Evolutionary conservation across 2,797 vertebrate species (phyloP).

Genomic region (Malurus splendens): DNA sequence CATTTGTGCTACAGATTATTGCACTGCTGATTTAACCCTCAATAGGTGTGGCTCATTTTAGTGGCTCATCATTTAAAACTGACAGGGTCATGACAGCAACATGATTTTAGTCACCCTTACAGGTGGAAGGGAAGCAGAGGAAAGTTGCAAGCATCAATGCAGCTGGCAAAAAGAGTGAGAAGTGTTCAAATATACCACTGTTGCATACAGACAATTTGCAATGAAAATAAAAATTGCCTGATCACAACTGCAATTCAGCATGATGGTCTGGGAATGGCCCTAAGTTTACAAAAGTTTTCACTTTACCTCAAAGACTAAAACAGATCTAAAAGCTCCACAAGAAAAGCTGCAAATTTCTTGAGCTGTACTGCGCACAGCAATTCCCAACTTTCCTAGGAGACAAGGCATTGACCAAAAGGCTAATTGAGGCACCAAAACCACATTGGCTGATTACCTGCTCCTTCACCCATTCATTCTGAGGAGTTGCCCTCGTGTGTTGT

Average conservation of each 20-base stretch:
- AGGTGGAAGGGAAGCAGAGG: slow-evolving; percentile 10
- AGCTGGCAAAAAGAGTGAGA: not conserved
- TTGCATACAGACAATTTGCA: not conserved
- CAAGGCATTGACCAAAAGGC: slow-evolving; percentile 1
- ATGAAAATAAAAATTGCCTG: not conserved
- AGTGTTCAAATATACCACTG: not conserved
- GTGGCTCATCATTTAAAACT: slow-evolving; percentile 35
- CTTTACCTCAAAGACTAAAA: not conserved
- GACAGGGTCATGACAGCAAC: slow-evolving; percentile 33
- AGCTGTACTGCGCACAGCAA: not conserved
- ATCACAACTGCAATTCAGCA: not conserved
- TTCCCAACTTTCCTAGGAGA: not conserved
- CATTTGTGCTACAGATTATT: not conserved
- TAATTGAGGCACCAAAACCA: not conserved
- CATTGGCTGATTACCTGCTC: slow-evolving; percentile 7
- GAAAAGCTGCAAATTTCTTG: not conserved
- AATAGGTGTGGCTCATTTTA: not conserved
- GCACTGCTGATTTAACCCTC: not conserved
- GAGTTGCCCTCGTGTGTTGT: not conserved
- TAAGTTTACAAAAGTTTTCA: not conserved
- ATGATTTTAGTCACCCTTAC: slow-evolving; percentile 19
- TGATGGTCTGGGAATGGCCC: rapidly evolving
- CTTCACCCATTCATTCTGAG: slow-evolving; percentile 18
- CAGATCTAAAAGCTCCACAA: not conserved
- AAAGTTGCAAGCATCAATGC: not conserved